phyloP scores from a whole-genome alignment of 1,140 invertebrate genomes.

The Drepana arcuata region DNA sequence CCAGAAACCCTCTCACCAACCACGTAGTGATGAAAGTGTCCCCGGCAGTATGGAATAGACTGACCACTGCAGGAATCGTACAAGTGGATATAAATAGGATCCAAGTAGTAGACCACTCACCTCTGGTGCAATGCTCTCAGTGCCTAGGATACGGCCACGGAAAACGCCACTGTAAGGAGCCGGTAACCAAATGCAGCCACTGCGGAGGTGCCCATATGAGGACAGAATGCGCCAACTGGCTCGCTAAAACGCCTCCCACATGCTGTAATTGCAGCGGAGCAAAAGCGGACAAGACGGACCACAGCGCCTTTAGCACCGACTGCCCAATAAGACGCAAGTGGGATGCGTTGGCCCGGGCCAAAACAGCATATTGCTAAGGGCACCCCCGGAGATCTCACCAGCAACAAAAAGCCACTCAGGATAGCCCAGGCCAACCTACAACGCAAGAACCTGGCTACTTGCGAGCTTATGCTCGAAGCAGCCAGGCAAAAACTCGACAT shows the following conservation, averaged over 20 bases:
- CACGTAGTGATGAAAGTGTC: slow-evolving; percentile 1
- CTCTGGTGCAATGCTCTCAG: too few species aligned
- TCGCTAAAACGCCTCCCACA: not conserved
- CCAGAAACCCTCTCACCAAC: slow-evolving; percentile 2
- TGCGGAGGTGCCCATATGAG: not conserved
- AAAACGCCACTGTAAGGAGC: not conserved
- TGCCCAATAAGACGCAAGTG: too few species aligned
- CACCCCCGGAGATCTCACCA: not conserved
- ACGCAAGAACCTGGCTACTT: not conserved
- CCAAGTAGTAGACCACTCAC: not conserved
- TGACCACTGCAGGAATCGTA: too few species aligned
- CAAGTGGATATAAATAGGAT: not conserved
- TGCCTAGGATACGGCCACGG: too few species aligned
- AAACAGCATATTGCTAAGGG: not conserved
- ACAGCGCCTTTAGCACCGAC: not conserved
- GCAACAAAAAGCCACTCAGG: not conserved
- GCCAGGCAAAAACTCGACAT: not conserved
- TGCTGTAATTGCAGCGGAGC: not conserved
- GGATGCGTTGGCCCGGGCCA: too few species aligned
- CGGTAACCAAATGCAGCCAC: not conserved
- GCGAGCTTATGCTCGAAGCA: not conserved
- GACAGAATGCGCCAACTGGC: not conserved
- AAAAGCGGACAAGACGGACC: not conserved
- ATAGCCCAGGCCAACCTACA: not conserved
- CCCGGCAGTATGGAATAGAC: not conserved